Evolutionary conservation across 1,140 invertebrate species (phyloP).

Genomic region (Alviniconcha marisindica): DNA sequence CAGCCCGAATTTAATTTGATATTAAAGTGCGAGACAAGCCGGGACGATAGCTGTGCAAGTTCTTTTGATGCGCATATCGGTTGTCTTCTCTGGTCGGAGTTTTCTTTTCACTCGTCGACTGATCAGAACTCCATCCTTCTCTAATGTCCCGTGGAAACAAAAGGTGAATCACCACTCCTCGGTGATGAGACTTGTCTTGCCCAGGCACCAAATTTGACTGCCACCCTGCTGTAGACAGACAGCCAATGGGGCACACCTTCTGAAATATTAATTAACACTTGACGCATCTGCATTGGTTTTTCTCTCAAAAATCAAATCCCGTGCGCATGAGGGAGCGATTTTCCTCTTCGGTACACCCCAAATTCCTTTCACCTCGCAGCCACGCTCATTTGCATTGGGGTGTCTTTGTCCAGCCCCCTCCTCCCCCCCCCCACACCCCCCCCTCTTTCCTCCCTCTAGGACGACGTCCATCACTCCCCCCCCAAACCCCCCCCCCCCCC

Average conservation of each 20-base stretch:
- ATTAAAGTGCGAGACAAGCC: too few relatives aligned
- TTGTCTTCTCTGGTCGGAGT: not conserved
- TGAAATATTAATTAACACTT: slow-evolving; percentile 35
- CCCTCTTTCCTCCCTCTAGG: not conserved
- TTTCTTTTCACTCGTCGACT: not conserved
- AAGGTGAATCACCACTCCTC: not conserved
- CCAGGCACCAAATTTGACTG: slow-evolving; percentile 1
- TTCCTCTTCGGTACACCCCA: not conserved
- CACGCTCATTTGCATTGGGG: not conserved
- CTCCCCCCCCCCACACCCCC: not conserved
- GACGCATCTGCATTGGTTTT: slow-evolving; percentile 32
- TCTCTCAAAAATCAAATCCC: slow-evolving; percentile 25
- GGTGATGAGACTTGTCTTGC: not conserved
- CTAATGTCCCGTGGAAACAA: not conserved
- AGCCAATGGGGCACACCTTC: not conserved
- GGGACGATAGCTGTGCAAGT: not conserved
- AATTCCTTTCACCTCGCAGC: not conserved
- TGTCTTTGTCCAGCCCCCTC: not conserved
- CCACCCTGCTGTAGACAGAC: not conserved
- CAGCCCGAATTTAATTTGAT: too few relatives aligned
- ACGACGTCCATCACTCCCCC: not conserved
- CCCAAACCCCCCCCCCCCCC: not conserved
- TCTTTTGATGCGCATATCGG: not conserved
- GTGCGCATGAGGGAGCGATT: slow-evolving; percentile 27
- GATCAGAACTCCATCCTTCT: not conserved